Evolutionary conservation across 2,888 invertebrate species (phyloP).

Genomic region (Dolichopus griseipennis): DNA sequence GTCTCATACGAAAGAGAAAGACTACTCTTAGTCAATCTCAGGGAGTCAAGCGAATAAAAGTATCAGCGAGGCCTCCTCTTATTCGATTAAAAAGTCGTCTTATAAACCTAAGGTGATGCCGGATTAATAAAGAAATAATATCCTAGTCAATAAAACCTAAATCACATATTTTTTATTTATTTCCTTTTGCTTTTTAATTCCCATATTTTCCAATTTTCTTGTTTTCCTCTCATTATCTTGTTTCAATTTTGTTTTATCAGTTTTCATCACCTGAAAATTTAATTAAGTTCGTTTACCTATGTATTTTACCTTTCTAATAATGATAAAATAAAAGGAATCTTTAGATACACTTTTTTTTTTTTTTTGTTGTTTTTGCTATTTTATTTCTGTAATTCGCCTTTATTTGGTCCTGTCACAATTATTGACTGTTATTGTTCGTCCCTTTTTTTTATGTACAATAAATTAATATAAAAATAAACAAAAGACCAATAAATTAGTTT

Average conservation of each 20-base stretch:
- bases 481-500: no score
- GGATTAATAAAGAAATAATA: no score
- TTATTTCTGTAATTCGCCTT: not conserved
- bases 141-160: no score
- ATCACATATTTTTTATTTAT: no score
- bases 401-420: not conserved
- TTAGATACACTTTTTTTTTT: not conserved
- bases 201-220: not conserved
- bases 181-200: not conserved
- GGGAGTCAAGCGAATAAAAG: no score
- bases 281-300: not conserved
- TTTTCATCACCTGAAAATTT: conserved; percentile 1
- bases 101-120: no score
- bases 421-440: not conserved
- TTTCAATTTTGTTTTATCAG: not conserved
- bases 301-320: not conserved
- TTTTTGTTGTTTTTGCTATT: not conserved
- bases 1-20: no score
- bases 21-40: no score
- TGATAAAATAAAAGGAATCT: no score
- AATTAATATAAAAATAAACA: no score
- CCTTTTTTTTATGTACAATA: not conserved
- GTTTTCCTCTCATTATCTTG: not conserved
- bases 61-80: no score
- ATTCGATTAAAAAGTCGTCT: no score